Conservation (phyloP, 1,140 invertebrate species). For the Palaemon carinicauda region DNA sequence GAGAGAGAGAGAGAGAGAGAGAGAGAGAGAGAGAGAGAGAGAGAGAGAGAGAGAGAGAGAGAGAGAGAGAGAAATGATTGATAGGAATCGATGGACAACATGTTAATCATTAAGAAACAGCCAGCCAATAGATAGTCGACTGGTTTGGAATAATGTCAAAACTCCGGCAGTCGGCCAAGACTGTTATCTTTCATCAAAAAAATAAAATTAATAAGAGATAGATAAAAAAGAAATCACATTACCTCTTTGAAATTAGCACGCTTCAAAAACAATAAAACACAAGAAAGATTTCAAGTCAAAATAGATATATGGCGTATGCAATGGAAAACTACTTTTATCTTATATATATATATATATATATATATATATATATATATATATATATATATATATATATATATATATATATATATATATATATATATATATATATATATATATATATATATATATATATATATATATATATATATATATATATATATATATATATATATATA, state of each 20-base stretch:
- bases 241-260: too few species aligned
- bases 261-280: too few species aligned
- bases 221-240: too few species aligned
- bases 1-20: not conserved
- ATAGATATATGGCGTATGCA: not conserved
- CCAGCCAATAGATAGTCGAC: not conserved
- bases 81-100: not conserved
- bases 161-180: too few species aligned
- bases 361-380: not conserved
- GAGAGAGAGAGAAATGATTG: slow-evolving; percentile 9
- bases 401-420: not conserved
- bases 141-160: too few species aligned
- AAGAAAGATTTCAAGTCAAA: too few species aligned
- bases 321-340: too few species aligned
- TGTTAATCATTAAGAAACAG: not conserved
- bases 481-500: not conserved
- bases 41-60: not conserved
- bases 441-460: not conserved
- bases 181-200: too few species aligned
- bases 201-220: too few species aligned
- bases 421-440: slow-evolving; percentile 4
- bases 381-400: slow-evolving; percentile 3
- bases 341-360: slow-evolving; percentile 9
- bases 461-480: not conserved
- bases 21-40: not conserved